Conservation (phyloP, 2,888 invertebrate genomes). For the Drosophila bunnanda region DNA sequence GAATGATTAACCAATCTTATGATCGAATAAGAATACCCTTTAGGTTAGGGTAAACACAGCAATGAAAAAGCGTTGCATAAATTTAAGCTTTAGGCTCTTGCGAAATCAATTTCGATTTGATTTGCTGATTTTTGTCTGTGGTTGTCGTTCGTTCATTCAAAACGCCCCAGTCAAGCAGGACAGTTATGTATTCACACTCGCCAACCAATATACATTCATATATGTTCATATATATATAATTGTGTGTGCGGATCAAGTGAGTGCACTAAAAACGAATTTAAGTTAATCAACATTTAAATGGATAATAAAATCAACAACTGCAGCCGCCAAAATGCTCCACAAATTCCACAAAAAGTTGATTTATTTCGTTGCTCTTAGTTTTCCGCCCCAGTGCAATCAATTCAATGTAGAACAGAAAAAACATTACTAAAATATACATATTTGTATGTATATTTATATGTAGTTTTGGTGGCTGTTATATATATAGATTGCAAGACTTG, state of each 20-base stretch:
- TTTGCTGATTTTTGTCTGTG: constrained; percentile 67
- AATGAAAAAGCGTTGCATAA: constrained; percentile 52
- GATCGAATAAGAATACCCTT: background rate
- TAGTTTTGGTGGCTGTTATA: constrained; percentile 13
- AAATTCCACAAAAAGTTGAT: constrained; percentile 42
- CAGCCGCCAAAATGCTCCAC: constrained; percentile 33
- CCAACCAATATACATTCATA: constrained; percentile 1
- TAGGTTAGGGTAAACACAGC: constrained; percentile 12
- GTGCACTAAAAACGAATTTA: constrained; percentile 73
- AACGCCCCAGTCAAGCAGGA: constrained; percentile 34
- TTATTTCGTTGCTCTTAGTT: constrained; percentile 23
- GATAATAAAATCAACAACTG: constrained; percentile 72
- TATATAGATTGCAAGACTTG: constrained; percentile 22
- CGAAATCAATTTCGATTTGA: constrained; percentile 73
- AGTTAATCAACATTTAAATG: constrained; percentile 79
- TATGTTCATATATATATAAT: background rate
- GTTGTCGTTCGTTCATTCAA: constrained; percentile 15
- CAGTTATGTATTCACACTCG: constrained; percentile 28
- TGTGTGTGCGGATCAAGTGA: constrained; percentile 48
- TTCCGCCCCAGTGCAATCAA: constrained; percentile 58
- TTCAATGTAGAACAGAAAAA: constrained; percentile 61
- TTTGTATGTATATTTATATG: background rate
- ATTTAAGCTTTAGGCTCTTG: constrained; percentile 48
- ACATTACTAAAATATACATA: constrained; percentile 22
- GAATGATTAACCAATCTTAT: background rate